Base-by-base conservation (phyloP, 2,888 invertebrate genomes). In the Cataglyphis livida region DNA sequence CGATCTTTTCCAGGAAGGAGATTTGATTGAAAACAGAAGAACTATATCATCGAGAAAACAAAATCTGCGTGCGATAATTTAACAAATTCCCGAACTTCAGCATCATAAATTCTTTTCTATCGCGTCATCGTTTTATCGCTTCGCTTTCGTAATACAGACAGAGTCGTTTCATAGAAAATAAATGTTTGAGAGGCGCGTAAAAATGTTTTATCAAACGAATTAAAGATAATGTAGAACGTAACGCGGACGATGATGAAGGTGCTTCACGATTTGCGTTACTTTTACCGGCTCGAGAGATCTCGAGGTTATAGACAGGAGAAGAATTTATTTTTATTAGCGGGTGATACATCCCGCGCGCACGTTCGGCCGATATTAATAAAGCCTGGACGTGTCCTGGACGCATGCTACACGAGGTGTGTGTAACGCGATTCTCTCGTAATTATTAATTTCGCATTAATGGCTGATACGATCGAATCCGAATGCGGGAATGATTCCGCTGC, bases 341-440 rank as follows among this genome's bases (percentile, higher is more conserved):
- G 32, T 57, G 78, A 78, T 51, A 68, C 79, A 76, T 82, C 65
- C 76, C 35, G 48, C 79, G 51, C 64, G 81, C 62, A 41, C 64
- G 65, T 66, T 66, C 76, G 82, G 54, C 38, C 66, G 76, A 78
- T 21, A 66, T 38, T 66, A 78, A 66, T 82, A 59, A 78, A 82
- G 78, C 82, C 78, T 82, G 28, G 28, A 28, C 28, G 28, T 28
- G 35, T 35, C 35, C 82, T 66, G 65, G 66, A 73, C 81, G 51
- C 21, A 48, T 68, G 81, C 51, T 48, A 44, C 5, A 61, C 64
- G 71, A 38, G 70, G 70, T 44, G 44, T 44, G 44, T 44, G 44
- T 59, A 78, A 78, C 70, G 59, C 78, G 70, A 70, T 70, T 78
- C 78, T 78, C 78, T 70, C 78, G 78, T 78, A 78, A 78, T 78